Base-by-base conservation (phyloP, 1,140 invertebrate genomes). In the Vollenhovia emeryi region DNA sequence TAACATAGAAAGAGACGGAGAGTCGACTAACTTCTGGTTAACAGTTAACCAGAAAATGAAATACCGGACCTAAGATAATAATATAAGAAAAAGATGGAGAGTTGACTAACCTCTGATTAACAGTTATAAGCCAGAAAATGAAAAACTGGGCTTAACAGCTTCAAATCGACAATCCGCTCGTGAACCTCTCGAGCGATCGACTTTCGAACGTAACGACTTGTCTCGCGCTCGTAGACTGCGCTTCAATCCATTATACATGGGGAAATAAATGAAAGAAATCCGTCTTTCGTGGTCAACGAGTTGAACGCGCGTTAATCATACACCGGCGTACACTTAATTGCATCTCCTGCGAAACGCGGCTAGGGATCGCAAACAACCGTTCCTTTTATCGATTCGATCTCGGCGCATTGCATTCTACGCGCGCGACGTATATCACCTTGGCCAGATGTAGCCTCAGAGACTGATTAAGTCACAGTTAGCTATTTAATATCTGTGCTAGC, bases 401-500 rank as follows among this genome's bases (percentile, higher is more conserved):
- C 8, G 36, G 55, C 57, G 82, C n/a, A n/a, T 80, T 68, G 45
- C 30, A 80, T 75, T 86, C 79, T 43, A 55, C 36, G 21, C 8
- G 64, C 55, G 48, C 43, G 50, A 62, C 55, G 55, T 62, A 15
- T 24, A 74, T 89, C 66, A 86, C 69, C 36, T 85, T 73, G 79
- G 30, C 30, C 83, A 50, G 69, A 80, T 45, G 79, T 66, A 87
- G 68, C 68, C 73, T 84, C 79, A 85, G 73, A 62, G 36, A 76
- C 52, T 36, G 66, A 79, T 88, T 88, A 86, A 90, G 55, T 87
- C 86, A 84, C 60, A 60, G 74, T 27, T 87, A 82, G 78, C 79
- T 76, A 73, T 90, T 82, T 82, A 66, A 82, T 89, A 80, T 90
- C 69, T 78, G 48, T 84, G 88, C 88, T 90, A 48, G 57, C 88